Base-by-base conservation (phyloP, 2,888 invertebrate genomes). In the Acronicta alni region DNA sequence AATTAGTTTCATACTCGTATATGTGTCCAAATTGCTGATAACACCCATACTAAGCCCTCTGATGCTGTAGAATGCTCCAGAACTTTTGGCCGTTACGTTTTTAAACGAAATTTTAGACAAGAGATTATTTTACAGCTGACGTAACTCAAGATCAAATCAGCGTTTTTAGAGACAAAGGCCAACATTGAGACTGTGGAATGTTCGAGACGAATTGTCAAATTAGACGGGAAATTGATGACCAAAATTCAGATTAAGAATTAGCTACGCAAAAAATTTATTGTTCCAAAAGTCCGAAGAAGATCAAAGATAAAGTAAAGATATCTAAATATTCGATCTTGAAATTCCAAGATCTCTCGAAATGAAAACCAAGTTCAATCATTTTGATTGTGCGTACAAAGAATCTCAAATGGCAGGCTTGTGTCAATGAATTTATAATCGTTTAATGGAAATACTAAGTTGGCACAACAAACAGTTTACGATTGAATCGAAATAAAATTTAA, bases 1-100 rank as follows among this genome's bases (percentile, higher is more conserved):
- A 78, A 78, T 78, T 78, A 75, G 72, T 58, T 57, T 43, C 51
- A 65, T 56, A 44, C 45, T 51, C 60, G 59, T 75, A 60, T 64
- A 70, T 59, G 56, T 72, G 53, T 49, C 47, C 30, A 58, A 74
- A 67, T 54, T 71, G 60, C 64, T 67, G 60, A 75, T 67, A 67
- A 53, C 56, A 73, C 45, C 55, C 39, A 48, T 39, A 32, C 48
- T 18, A 47, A 30, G 12, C 30, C 30, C 12, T 12, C 30, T 30
- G 12, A 17, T 37, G 71, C 32, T 55, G 32, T 35, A n/a, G 32
- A 47, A 38, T 10, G 20, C 37, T 48, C 26, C 15, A 57, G 52
- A 74, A 61, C 39, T 46, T 68, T 62, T 16, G 8, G 3, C 15
- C 47, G 45, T 63, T 72, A 52, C 62, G 54, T 75, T 72, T 68